phyloP scores from a whole-genome alignment of 2,113 vertebrate species.

The Hemicordylus capensis region DNA sequence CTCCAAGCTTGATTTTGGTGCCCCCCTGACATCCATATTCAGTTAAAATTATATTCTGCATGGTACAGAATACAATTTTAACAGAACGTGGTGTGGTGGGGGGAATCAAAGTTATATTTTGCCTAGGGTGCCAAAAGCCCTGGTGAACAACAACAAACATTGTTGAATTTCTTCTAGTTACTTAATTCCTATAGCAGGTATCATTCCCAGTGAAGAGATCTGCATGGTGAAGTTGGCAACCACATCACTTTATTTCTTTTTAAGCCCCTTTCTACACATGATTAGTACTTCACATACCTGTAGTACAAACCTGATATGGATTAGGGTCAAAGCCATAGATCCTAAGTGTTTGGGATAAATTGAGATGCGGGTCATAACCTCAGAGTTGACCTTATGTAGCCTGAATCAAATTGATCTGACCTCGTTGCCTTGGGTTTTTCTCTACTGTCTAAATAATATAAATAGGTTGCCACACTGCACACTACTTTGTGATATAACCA shows the following conservation, averaged over 20 bases:
- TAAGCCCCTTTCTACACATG: neutral
- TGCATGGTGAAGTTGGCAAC: neutral
- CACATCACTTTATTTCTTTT: neutral
- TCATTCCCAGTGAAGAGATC: neutral
- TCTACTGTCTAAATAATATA: conserved; percentile 31
- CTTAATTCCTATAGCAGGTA: neutral
- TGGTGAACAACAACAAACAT: too few relatives aligned
- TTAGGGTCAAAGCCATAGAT: neutral
- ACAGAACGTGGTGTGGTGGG: too few relatives aligned
- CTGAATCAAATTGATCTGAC: conserved; percentile 21
- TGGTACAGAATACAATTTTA: too few relatives aligned
- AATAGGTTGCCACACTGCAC: conserved; percentile 27
- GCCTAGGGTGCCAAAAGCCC: too few relatives aligned
- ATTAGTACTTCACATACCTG: neutral
- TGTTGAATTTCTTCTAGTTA: neutral
- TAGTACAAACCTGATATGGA: neutral
- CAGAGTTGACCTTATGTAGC: neutral
- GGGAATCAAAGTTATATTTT: too few relatives aligned
- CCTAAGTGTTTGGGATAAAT: neutral
- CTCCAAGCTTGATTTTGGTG: too few relatives aligned
- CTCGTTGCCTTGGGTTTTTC: conserved; percentile 27
- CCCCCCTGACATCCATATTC: too few relatives aligned
- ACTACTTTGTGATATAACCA: conserved; percentile 21
- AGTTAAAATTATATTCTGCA: too few relatives aligned
- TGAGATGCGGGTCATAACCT: conserved; percentile 2